Evolutionary conservation across 2,797 vertebrate genomes (phyloP).

Genomic region (Hydrolagus colliei): DNA sequence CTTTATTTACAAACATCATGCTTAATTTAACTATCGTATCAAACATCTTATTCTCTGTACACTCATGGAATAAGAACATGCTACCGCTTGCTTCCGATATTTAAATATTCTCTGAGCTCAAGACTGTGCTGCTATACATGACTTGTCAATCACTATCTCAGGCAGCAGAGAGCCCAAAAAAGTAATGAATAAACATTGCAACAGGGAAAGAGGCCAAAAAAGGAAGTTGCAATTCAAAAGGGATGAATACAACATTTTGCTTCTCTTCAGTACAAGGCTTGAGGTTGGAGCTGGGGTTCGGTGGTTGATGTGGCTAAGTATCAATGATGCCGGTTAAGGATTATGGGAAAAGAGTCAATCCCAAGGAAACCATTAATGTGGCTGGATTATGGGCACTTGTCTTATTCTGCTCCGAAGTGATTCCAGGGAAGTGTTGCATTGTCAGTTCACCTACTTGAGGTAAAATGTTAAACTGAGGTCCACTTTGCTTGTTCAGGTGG

Average conservation of each 20-base stretch:
- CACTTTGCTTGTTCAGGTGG: too few species aligned
- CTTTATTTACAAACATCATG: neutral
- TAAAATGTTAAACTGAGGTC: too few species aligned
- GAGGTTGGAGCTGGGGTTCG: too few species aligned
- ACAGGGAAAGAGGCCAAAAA: neutral
- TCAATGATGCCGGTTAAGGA: too few species aligned
- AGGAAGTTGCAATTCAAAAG: too few species aligned
- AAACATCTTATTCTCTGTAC: neutral
- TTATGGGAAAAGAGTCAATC: neutral
- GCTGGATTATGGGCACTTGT: conserved; percentile 6
- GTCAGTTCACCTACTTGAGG: too few species aligned
- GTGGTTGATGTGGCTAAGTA: too few species aligned
- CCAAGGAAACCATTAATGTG: conserved; percentile 16
- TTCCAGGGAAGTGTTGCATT: too few species aligned
- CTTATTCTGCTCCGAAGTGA: neutral
- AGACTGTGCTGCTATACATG: neutral
- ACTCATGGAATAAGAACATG: neutral
- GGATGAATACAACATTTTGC: too few species aligned
- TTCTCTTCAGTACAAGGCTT: too few species aligned
- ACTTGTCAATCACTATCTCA: neutral
- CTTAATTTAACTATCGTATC: neutral
- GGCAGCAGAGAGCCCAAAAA: neutral
- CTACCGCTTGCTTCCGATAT: neutral
- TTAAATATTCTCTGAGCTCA: neutral
- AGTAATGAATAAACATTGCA: neutral